phyloP scores from a whole-genome alignment of 2,888 invertebrate genomes.

The Sturmia bella region DNA sequence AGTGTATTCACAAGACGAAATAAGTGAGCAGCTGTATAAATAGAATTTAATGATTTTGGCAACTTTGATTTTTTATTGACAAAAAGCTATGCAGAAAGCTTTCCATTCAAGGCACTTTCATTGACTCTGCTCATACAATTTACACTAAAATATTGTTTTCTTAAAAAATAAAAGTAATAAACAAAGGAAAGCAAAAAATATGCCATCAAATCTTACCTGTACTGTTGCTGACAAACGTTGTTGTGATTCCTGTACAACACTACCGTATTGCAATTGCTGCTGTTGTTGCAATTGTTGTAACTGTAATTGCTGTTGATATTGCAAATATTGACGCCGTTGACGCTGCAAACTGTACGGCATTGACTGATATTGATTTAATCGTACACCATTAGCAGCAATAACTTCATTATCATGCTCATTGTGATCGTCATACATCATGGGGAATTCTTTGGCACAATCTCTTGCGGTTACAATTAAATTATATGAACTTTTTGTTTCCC shows the following conservation, averaged over 20 bases:
- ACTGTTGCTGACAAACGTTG: conserved; percentile 91
- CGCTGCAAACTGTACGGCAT: conserved; percentile 63
- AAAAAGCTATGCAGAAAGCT: too few relatives aligned
- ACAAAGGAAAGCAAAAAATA: neutral
- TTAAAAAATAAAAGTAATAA: too few relatives aligned
- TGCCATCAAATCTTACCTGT: conserved; percentile 83
- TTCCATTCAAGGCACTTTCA: too few relatives aligned
- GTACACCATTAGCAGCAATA: conserved; percentile 48
- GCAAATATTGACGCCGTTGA: conserved; percentile 69
- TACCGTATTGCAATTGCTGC: conserved; percentile 78
- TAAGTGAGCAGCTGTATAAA: too few relatives aligned
- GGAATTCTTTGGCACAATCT: conserved; percentile 89
- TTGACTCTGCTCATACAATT: too few relatives aligned
- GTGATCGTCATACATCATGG: conserved; percentile 67
- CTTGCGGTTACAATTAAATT: conserved; percentile 92
- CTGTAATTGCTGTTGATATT: conserved; percentile 65
- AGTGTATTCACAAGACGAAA: too few relatives aligned
- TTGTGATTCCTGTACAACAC: conserved; percentile 83
- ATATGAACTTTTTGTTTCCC: conserved; percentile 91
- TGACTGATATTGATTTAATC: conserved; percentile 61
- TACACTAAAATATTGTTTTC: too few relatives aligned
- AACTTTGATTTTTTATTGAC: too few relatives aligned
- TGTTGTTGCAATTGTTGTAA: conserved; percentile 72
- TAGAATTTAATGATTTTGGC: too few relatives aligned
- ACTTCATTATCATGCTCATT: conserved; percentile 54